Base-by-base conservation (phyloP, 2,888 invertebrate genomes). In the Nesidiocoris tenuis region DNA sequence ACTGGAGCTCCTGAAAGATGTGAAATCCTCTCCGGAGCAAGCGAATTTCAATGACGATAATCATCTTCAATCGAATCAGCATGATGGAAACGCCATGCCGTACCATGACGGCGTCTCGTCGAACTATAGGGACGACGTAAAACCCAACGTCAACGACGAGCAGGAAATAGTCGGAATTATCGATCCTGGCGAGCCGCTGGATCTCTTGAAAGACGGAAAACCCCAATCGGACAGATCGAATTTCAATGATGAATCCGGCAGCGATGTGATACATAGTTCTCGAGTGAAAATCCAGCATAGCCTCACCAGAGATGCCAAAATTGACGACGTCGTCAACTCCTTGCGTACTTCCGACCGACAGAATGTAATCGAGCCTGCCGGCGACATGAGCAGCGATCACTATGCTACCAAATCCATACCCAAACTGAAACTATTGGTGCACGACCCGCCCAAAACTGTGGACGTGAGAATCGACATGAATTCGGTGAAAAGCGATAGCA, bases 391-490 rank as follows among this genome's bases (percentile, higher is more conserved):
- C 17, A 55, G 23, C 54, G 67, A 21, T 16, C 67, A 55, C 12
- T 23, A 67, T 16, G 17, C 59, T 3, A 16, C 19, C 2, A 70
- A 70, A 19, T 25, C 22, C 0, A 24, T 59, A 12, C 70, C 70
- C 1, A 70, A 70, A 5, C 16, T 70, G 25, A 70, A 70, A 59
- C 59, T 70, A 18, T 18, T 70, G 7, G 17, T 70, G 25, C 23
- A 70, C 25, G 70, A 70, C 3, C 57, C 7, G 1, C 57, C 70
- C 7, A 22, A 59, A 57, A 24, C 70, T 0, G 24, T 70, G 3
- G 70, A 70, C 5, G 59, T 70, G 70, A 70, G 59, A 59, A 70
- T 70, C 7, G 70, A 70, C 24, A n/a, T 70, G 17, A 70, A 70
- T 21, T 67, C 67, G 1, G 17, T 67, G 54, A 55, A 18, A 23